Evolutionary conservation across 1,140 invertebrate genomes (phyloP), one percentile per base, ranked within the genome.

Genomic region (Neelides sp.): DNA sequence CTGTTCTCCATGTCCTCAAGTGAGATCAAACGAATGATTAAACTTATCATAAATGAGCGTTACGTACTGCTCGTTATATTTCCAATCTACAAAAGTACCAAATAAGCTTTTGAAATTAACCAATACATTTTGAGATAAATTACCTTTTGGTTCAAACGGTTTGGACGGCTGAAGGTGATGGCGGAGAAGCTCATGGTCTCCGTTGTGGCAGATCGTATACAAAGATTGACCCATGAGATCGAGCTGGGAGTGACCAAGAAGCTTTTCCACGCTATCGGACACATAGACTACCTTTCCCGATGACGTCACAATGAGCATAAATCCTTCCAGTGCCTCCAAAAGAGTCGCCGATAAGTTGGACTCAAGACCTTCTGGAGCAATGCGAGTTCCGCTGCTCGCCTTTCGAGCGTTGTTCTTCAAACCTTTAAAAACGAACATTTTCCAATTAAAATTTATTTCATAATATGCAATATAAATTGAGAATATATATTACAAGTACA

Each of bases 241-340:
- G 54, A 78, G 75, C 76, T 89, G 83, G 44, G 79, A 76, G 65
- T 90, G 83, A 36, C 86, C 85, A 40, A 93, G 71, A 52, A 84
- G 77, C 57, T 82, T 76, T 57, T 88, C 82, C 3, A 93, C 78
- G 53, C 83, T 84, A 37, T 79, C 74, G 17, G 89, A 87, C 5
- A 91, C 78, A 59, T 89, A 84, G n/a, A 93, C 75, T 45, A 95
- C 82, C 63, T 88, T 81, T 1, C 87, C 89, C 50, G 76, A 76
- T 50, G 80, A 78, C 0, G 84, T 84, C 1, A 86, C 70, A 4
- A 90, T 79, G 39, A 94, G 65, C 44, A 92, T 70, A 61, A 86
- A 76, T 1, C 75, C 76, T 44, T 77, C 71, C 30, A 74, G 65
- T 27, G 70, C 72, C 73, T 79, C 63, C 74, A 68, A 64, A 73